phyloP scores from a whole-genome alignment of 2,797 vertebrate species.

The Onychomys leucogaster region DNA sequence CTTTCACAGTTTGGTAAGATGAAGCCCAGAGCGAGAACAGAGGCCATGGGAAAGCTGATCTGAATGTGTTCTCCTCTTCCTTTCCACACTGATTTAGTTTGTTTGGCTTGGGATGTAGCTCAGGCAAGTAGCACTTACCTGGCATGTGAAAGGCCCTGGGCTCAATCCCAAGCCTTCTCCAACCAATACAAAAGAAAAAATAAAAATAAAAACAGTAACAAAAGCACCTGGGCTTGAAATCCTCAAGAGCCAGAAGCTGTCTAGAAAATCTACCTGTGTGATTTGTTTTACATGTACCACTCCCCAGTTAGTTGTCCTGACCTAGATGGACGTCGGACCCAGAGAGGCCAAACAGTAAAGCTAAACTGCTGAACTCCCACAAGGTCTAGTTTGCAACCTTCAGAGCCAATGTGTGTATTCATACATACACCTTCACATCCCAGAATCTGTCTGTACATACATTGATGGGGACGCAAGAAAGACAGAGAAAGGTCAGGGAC shows the following conservation, averaged over 20 bases:
- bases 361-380: background rate
- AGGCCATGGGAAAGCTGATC: background rate
- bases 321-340: background rate
- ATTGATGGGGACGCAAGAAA: accelerated
- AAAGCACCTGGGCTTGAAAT: background rate
- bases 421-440: background rate
- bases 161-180: background rate
- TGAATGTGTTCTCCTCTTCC: background rate
- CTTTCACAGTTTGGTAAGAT: background rate
- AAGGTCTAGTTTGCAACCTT: background rate
- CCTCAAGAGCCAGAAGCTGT: background rate
- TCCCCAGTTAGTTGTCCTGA: background rate
- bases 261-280: background rate
- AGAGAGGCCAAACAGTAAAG: background rate
- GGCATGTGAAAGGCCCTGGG: background rate
- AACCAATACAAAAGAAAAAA: background rate
- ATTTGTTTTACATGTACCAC: accelerated
- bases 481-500: background rate
- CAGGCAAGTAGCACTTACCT: background rate
- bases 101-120: accelerated
- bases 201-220: background rate
- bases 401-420: background rate
- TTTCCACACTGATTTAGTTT: background rate
- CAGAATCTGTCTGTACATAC: background rate
- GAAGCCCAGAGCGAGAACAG: background rate